Evolutionary conservation across 2,113 vertebrate species (phyloP).

Genomic region (Alces alces): DNA sequence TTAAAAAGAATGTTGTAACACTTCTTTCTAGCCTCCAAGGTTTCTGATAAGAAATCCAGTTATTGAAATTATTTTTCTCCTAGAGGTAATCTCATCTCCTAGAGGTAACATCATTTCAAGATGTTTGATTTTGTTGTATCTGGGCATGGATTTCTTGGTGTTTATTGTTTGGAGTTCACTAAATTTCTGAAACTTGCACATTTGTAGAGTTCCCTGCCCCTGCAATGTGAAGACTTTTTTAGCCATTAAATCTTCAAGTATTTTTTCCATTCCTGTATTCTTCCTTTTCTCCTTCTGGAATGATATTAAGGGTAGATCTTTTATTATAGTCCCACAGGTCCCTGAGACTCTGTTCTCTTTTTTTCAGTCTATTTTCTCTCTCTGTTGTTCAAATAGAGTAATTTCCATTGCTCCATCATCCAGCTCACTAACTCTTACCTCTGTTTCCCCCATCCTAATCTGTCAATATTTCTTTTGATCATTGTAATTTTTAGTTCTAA

Average conservation of each 20-base stretch:
- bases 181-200: not conserved
- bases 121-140: not conserved
- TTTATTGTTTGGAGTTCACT: not conserved
- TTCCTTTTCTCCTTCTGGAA: not conserved
- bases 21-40: not conserved
- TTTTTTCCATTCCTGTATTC: not conserved
- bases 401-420: not conserved
- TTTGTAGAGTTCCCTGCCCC: not conserved
- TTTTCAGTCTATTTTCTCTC: not conserved
- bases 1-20: not conserved
- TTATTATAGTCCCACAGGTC: not conserved
- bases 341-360: not conserved
- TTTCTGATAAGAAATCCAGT: not conserved
- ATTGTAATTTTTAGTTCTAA: not conserved
- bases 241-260: not conserved
- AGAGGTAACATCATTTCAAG: not conserved
- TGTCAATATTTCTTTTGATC: not conserved
- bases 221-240: not conserved
- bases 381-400: not conserved
- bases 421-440: not conserved
- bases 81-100: not conserved
- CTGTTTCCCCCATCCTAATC: not conserved
- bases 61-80: not conserved
- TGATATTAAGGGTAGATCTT: not conserved
- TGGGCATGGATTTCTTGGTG: not conserved